Base-by-base conservation (phyloP, 2,113 vertebrate species). In the Elephas maximus region DNA sequence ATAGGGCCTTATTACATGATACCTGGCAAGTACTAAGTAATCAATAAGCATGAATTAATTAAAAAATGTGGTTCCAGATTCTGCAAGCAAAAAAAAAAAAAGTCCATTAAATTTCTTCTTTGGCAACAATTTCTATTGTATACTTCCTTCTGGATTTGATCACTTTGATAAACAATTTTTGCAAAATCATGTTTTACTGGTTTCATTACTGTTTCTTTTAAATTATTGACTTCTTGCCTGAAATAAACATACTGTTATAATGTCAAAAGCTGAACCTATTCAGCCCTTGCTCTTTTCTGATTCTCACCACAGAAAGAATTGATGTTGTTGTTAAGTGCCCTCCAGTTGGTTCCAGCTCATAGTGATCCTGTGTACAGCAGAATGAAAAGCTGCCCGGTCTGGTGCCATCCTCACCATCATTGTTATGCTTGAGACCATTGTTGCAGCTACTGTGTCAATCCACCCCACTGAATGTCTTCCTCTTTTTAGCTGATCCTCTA, bases 181-280 rank as follows among this genome's bases (percentile, higher is more conserved):
- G 8, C 26, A 80, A 69, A 91, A 62, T 76, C 10, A 28, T 17
- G 9, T 78, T 92, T 95, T 96, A 51, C 6, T 37, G 30, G 5
- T 94, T 88, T 90, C 11, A 20, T 76, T 87, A 45, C 28, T 65
- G 3, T 74, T 57, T 93, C 12, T 84, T 79, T 84, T 95, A 15
- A 85, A 60, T 37, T 83, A 77, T 48, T 73, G 21, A 8, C 33
- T 86, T 57, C 1, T 73, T 23, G 63, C 28, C 33, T 85, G 57
- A 93, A 53, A 67, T n/a, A 91, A 51, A 60, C 76, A 44, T 51
- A n/a, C 18, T 71, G 17, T 84, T 33, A 87, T 57, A 60, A 71
- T 51, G 9, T 67, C n/a, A 89, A 44, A 63, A 82, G 14, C 18
- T 89, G n/a, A 69, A 57, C 0, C 10, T 88, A 26, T 76, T 73